These are phyloP conservation scores for Excalfactoria chinensis DNA, from an alignment of 2,113 vertebrate species.

Conservation along the genomic window DNA sequence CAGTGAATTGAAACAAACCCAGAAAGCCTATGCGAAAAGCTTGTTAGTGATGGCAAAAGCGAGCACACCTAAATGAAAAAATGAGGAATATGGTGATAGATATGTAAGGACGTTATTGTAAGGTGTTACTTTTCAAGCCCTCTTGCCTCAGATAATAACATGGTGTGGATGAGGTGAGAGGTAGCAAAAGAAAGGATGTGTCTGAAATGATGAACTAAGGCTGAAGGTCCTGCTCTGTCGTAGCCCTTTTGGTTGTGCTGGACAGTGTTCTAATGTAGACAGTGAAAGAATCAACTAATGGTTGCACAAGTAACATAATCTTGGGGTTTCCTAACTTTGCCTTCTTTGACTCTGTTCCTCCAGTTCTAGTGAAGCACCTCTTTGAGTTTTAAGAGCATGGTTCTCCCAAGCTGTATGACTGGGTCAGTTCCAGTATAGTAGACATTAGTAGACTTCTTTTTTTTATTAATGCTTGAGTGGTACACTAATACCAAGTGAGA, in stretches of 20 bases:
- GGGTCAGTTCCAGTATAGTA: background rate
- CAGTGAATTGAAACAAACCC: background rate
- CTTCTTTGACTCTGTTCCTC: background rate
- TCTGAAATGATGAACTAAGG: background rate
- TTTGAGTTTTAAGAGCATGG: background rate
- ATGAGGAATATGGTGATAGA: background rate
- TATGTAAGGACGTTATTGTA: background rate
- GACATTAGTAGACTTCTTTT: background rate
- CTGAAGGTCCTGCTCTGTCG: background rate
- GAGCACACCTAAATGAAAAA: background rate
- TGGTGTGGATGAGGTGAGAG: background rate
- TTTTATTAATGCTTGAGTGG: background rate
- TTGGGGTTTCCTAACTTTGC: constrained; percentile 1
- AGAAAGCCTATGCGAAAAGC: background rate
- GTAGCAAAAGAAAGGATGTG: background rate
- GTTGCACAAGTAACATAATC: background rate
- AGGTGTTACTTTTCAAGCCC: background rate
- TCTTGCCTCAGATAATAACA: background rate
- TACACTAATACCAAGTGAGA: background rate
- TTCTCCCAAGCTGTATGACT: background rate
- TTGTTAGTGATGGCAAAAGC: background rate
- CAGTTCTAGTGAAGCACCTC: background rate
- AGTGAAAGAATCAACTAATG: background rate
- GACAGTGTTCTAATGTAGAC: background rate
- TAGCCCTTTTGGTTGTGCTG: background rate